Base-by-base conservation (phyloP, 2,888 invertebrate genomes). In the Rhagophthalmus giganteus region DNA sequence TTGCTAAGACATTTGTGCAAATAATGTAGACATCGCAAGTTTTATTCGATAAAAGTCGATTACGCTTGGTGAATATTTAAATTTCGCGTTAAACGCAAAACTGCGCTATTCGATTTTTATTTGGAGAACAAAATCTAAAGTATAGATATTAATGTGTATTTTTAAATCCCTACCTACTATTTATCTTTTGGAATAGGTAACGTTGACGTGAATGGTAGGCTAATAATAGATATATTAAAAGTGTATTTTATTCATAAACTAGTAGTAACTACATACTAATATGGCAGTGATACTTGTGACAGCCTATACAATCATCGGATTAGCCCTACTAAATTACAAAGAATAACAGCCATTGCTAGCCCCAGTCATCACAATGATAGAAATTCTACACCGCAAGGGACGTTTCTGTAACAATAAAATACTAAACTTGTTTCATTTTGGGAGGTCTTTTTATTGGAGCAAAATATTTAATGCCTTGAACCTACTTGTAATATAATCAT, bases 271-370 rank as follows among this genome's bases (percentile, higher is more conserved):
- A 42, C 16, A 49, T 37, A 12, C 42, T 42, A 49, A 42, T 48
- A 53, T 28, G 12, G 41, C 27, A 45, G 46, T 37, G 50, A 50
- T 50, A 54, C 54, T 37, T 50, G 41, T 50, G 50, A 50, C 50
- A 40, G 37, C 44, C 39, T 42, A 20, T 50, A 46, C 54, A 54
- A 54, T 54, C 45, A 50, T 50, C 16, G 56, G 56, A 56, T 56
- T 56, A 56, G 56, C 50, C 11, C 20, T 48, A 26, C 28, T 10
- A 54, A 56, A 50, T 50, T 54, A 54, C 47, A 50, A 44, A 24
- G 50, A 41, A 28, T 50, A 45, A 56, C 56, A 54, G 49, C 42
- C 53, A 56, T 56, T 49, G 44, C 34, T 15, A 25, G 14, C 33
- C n/a, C 32, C 35, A 48, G 52, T 55, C 49, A 50, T 26, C 30